Evolutionary conservation across 2,888 invertebrate species (phyloP).

Genomic region (Psylliodes chrysocephalus): DNA sequence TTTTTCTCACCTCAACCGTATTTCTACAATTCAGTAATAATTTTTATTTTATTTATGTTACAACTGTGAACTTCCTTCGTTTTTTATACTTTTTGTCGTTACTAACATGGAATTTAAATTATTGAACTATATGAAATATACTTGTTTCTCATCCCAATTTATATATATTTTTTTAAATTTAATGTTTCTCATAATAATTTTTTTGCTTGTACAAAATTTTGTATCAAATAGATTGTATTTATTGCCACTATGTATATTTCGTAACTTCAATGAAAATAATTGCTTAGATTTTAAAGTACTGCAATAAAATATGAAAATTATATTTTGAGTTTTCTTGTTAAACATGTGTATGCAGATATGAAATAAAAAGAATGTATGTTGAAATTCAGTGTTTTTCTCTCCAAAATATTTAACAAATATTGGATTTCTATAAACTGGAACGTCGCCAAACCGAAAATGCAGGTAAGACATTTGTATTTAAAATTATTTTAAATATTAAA

Average conservation of each 20-base stretch:
- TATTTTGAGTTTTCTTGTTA: constrained; percentile 45
- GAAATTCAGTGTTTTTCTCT: neutral
- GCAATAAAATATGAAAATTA: constrained; percentile 41
- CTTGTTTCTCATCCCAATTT: constrained; percentile 36
- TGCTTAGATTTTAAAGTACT: constrained; percentile 50
- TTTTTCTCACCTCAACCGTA: constrained; percentile 24
- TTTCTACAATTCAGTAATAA: constrained; percentile 29
- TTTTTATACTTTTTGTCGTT: constrained; percentile 42
- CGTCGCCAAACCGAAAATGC: too few species aligned
- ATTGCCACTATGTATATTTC: constrained; percentile 52
- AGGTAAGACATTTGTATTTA: too few species aligned
- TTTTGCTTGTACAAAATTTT: constrained; percentile 52
- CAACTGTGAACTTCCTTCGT: constrained; percentile 35
- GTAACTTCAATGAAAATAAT: constrained; percentile 47
- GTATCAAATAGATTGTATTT: constrained; percentile 50
- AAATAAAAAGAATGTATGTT: constrained; percentile 40
- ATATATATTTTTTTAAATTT: constrained; percentile 27
- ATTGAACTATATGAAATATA: constrained; percentile 38
- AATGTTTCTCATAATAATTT: constrained; percentile 29
- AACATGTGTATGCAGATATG: constrained; percentile 44
- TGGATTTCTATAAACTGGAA: too few species aligned
- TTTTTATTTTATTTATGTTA: constrained; percentile 41
- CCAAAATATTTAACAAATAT: too few species aligned
- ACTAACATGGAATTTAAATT: constrained; percentile 40
- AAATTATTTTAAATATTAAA: too few species aligned